Evolutionary conservation across 2,113 vertebrate genomes (phyloP), one percentile per base, ranked within the genome.

Genomic region (Tiliqua scincoides): DNA sequence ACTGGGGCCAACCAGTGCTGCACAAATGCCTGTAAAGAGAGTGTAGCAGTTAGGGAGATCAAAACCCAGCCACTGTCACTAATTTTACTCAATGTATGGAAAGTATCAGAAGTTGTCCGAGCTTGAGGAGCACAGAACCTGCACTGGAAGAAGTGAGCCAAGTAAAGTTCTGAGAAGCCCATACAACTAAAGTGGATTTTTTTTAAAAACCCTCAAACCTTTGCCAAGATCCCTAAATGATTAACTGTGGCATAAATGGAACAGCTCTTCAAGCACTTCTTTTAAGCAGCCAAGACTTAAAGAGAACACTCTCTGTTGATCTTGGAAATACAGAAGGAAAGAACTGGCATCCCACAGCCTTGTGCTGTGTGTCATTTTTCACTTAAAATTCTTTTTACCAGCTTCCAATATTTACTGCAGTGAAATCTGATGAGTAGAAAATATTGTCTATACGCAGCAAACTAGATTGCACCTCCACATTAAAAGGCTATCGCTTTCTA

Each of bases 31-130:
- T 57, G 54, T 17, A 6, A 57, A 5, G 10, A 17, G 54, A 9
- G 54, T 57, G 54, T 57, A 17, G 27, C 73, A 87, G 68, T 83
- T 43, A 89, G 76, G 78, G 21, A 77, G 70, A 17, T 52, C 63
- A 85, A 40, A 59, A 80, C 23, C 0, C 43, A 83, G 86, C 61
- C 61, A 73, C 18, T 74, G 80, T 3, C 84, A 90, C 87, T 84
- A 52, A 79, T 80, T 78, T 87, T 85, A 79, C 78, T 85, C 40
- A 25, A 85, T 84, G 88, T 72, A 40, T 30, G 83, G 61, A 7
- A 84, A 75, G 85, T 91, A 83, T 84, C 91, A 93, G 77, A 87
- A 89, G 27, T 6, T n/a, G 72, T 67, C 79, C 18, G 76, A 82
- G 76, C 70, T 73, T 87, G 65, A 89, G 71, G 61, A 73, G 83